Percentiles rank a stretch among this genome's conserved stretches.
Conservation (phyloP, 2,113 vertebrate species). For the Notiomystis cincta region DNA sequence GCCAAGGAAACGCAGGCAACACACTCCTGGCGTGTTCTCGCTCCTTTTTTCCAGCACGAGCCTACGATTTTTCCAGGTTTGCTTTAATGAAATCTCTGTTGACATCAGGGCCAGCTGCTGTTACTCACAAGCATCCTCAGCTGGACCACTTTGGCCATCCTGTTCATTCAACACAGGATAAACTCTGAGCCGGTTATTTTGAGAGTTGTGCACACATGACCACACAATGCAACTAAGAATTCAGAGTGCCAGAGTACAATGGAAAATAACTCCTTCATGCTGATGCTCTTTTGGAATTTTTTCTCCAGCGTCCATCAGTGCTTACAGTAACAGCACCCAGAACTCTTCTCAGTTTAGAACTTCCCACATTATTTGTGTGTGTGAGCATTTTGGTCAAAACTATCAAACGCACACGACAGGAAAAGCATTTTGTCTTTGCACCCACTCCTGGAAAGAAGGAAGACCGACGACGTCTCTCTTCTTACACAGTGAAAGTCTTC, state of each 20-base stretch:
- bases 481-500: fast-evolving
- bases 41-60: not conserved
- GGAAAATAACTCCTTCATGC: not conserved
- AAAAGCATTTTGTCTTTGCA: not conserved
- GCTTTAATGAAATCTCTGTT: not conserved
- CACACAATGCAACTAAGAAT: not conserved
- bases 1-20: conserved; percentile 14
- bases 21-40: not conserved
- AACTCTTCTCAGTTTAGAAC: not conserved
- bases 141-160: not conserved
- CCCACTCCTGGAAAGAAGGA: not conserved
- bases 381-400: not conserved
- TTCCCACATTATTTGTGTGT: not conserved
- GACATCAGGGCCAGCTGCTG: not conserved
- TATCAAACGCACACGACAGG: not conserved
- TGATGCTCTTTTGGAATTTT: not conserved
- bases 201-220: not conserved
- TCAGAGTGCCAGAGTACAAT: not conserved
- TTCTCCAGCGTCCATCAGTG: not conserved
- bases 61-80: not conserved
- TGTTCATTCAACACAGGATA: not conserved
- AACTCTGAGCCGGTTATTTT: not conserved
- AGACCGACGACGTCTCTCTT: not conserved
- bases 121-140: not conserved
- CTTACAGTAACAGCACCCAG: not conserved